Evolutionary conservation across 2,113 vertebrate species (phyloP), one percentile per base, ranked within the genome.

Genomic region (Vanacampus margaritifer): DNA sequence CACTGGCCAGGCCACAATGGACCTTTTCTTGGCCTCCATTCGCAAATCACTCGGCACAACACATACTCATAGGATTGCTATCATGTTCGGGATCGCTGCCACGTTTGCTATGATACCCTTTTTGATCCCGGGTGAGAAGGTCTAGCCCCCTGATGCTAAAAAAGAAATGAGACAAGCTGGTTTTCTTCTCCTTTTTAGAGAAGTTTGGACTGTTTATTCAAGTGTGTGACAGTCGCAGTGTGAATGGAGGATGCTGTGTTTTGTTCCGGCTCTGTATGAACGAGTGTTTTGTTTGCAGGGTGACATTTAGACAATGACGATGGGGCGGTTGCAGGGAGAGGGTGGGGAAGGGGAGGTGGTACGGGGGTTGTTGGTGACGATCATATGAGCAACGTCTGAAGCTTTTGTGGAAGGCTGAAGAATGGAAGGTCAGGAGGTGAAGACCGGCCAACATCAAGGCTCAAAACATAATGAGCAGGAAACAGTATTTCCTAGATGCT

Each of bases 71-170:
- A 51, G 67, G 64, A 68, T 48, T 75, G 51, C 35, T 71, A 79
- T 79, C 76, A 75, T 78, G 76, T 72, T 65, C 28, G 76, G 83
- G 84, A 84, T 79, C 77, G 70, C 70, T 83, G 85, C 85, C 77
- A 83, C 88, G 82, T 88, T 88, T 84, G 62, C 85, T 54, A 73
- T 83, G 84, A 87, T 88, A 82, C 64, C 68, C 83, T 67, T 83
- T 89, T 89, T 88, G 84, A 89, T 86, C 79, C n/a, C 72, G 73
- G 79, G 82, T 82, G 84, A 84, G 77, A 81, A 84, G 86, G 81
- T 78, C 82, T 77, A 73, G 81, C 67, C 74, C 72, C 78, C 65
- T 21, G 19, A 66, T 66, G 59, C 56, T 63, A 37, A 36, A 21
- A 66, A 59, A 53, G 28, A 50, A 74, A 67, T 0, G 28, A 73